phyloP scores from a whole-genome alignment of 2,113 vertebrate genomes.

The Daubentonia madagascariensis region DNA sequence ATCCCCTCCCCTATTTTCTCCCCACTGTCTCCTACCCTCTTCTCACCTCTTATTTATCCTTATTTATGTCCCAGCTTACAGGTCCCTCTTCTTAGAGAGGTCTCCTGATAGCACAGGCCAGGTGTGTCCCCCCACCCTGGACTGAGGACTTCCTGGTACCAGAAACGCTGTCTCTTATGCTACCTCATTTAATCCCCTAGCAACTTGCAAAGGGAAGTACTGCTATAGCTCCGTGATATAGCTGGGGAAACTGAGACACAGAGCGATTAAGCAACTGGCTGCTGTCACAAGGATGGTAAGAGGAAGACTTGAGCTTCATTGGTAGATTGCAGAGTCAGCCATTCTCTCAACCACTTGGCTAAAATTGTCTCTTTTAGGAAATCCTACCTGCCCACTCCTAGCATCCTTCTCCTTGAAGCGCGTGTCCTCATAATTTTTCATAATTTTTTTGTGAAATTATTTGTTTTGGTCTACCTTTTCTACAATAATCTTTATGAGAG shows the following conservation, averaged over 20 bases:
- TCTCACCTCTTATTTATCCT: neutral
- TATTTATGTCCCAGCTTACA: neutral
- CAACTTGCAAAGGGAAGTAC: neutral
- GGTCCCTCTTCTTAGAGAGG: neutral
- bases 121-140: fast-evolving
- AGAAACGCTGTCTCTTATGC: neutral
- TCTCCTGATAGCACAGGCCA: neutral
- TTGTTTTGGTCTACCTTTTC: neutral
- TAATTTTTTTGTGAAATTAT: neutral
- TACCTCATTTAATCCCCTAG: neutral
- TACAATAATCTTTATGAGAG: neutral
- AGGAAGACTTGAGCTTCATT: neutral
- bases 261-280: neutral
- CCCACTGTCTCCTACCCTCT: neutral
- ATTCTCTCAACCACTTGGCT: neutral
- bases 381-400: neutral
- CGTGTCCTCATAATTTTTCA: neutral
- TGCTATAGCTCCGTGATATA: neutral
- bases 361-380: neutral
- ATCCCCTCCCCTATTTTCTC: neutral
- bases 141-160: neutral
- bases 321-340: neutral
- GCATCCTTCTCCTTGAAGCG: neutral
- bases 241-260: neutral
- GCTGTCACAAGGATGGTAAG: neutral